These are phyloP conservation scores for Phrixothrix hirtus DNA, from an alignment of 2,888 invertebrate species.

Conservation along the genomic window DNA sequence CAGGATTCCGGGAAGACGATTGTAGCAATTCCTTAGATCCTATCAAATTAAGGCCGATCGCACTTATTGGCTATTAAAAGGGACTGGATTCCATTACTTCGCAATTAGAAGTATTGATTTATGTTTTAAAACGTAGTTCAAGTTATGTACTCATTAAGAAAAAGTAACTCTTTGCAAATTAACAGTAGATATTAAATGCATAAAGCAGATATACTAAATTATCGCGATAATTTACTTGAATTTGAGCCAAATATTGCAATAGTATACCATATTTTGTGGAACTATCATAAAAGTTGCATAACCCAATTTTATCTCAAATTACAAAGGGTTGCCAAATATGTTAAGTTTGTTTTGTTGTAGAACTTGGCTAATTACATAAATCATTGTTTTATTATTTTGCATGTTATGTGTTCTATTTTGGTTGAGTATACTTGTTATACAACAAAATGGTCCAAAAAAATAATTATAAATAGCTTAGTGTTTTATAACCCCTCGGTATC, in stretches of 20 bases:
- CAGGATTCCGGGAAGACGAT: slow-evolving; percentile 19
- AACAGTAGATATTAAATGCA: no score
- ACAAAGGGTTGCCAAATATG: slow-evolving; percentile 27
- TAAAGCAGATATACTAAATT: not conserved
- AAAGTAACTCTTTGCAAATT: not conserved
- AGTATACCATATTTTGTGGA: slow-evolving; percentile 23
- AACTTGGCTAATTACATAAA: not conserved
- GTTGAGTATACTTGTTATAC: not conserved
- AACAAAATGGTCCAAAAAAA: not conserved
- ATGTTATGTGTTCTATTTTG: not conserved
- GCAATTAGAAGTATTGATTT: not conserved
- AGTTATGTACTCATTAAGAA: not conserved
- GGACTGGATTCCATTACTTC: slow-evolving; percentile 3
- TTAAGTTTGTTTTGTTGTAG: not conserved
- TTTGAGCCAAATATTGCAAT: slow-evolving; percentile 11
- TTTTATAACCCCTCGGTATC: not conserved
- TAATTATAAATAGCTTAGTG: not conserved
- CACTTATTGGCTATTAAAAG: slow-evolving; percentile 12
- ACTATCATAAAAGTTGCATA: slow-evolving; percentile 23
- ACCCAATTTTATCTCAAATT: slow-evolving; percentile 32
- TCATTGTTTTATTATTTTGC: not conserved
- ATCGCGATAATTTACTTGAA: slow-evolving; percentile 3
- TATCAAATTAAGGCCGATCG: slow-evolving; percentile 40
- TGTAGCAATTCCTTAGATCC: slow-evolving; percentile 37
- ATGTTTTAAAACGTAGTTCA: no score